phyloP scores from a whole-genome alignment of 2,888 invertebrate species.

The Tiphia femorata region DNA sequence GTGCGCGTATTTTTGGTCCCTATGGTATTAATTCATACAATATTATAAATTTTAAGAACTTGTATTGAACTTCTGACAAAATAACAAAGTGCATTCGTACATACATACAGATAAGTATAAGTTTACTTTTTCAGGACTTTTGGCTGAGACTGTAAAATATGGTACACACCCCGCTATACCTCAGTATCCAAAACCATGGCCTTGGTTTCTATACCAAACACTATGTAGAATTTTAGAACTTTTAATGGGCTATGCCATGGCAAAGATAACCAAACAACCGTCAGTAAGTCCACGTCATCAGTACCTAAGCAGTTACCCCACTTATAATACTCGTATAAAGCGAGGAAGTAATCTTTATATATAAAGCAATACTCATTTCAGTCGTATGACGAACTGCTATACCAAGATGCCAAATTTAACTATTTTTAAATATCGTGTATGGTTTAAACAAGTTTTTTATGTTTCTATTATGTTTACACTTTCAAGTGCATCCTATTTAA shows the following conservation, averaged over 20 bases:
- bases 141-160: slow-evolving; percentile 53
- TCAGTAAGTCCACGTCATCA: slow-evolving; percentile 69
- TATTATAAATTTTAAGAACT: slow-evolving; percentile 1
- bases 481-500: not conserved
- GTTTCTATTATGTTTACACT: not conserved
- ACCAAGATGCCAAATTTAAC: slow-evolving; percentile 32
- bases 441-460: too few species aligned
- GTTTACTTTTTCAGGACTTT: slow-evolving; percentile 48
- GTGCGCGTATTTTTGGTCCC: slow-evolving; percentile 71
- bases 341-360: slow-evolving; percentile 65
- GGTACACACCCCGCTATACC: slow-evolving; percentile 43
- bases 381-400: slow-evolving; percentile 16
- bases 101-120: not conserved
- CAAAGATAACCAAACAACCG: slow-evolving; percentile 72
- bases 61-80: slow-evolving; percentile 2
- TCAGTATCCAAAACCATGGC: slow-evolving; percentile 68
- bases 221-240: slow-evolving; percentile 69
- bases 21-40: slow-evolving; percentile 65
- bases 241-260: slow-evolving; percentile 71
- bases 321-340: slow-evolving; percentile 65
- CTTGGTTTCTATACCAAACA: slow-evolving; percentile 73
- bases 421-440: slow-evolving; percentile 20
- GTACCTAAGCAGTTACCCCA: slow-evolving; percentile 60
- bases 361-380: slow-evolving; percentile 52
- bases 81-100: not conserved